Conservation (phyloP, 1,140 invertebrate genomes). For the Cydia splendana region DNA sequence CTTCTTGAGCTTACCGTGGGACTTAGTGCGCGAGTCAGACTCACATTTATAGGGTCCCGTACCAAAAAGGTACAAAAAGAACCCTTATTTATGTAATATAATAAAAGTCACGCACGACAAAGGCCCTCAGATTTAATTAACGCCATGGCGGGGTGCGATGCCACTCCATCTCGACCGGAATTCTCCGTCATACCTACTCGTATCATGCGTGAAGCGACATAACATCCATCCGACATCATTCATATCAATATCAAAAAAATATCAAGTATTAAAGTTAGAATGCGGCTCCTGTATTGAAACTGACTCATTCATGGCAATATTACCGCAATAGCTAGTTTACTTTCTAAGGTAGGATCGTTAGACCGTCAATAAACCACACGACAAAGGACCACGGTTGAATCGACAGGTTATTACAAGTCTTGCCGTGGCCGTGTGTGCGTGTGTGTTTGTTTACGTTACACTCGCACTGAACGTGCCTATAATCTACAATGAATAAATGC, state of each 20-base stretch:
- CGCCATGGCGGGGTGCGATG: not conserved
- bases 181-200: not conserved
- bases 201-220: not conserved
- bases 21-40: too few relatives aligned
- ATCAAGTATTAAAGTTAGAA: not conserved
- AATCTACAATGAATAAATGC: constrained; percentile 5
- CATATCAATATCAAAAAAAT: too few relatives aligned
- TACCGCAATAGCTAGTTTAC: constrained; percentile 31
- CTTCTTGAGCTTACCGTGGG: too few relatives aligned
- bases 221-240: not conserved
- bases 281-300: constrained; percentile 1
- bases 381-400: constrained; percentile 60
- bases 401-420: constrained; percentile 64
- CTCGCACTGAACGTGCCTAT: constrained; percentile 10
- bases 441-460: constrained; percentile 33
- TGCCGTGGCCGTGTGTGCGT: constrained; percentile 37
- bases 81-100: not conserved
- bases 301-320: constrained; percentile 27
- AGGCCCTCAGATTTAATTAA: not conserved
- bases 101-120: not conserved
- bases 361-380: constrained; percentile 50
- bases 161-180: not conserved
- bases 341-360: constrained; percentile 31
- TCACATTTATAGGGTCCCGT: too few relatives aligned
- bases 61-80: too few relatives aligned